Base-by-base conservation (phyloP, 2,797 vertebrate species). In the Gallinago nigripennis region DNA sequence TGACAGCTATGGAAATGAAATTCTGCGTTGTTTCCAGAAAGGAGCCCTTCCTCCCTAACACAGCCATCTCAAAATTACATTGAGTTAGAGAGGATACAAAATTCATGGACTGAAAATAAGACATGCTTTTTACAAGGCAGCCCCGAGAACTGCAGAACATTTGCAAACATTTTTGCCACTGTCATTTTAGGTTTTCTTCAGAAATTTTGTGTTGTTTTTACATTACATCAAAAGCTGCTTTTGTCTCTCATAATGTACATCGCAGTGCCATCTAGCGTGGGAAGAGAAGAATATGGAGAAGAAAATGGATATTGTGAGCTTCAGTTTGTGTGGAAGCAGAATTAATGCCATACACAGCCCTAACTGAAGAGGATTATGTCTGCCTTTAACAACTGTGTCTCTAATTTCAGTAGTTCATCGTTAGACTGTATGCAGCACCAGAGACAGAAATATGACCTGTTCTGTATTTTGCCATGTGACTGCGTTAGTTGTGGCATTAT, bases 191-290 rank as follows among this genome's bases (percentile, higher is more conserved):
- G 19, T 87, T 85, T 65, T 56, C 88, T 73, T 84, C 57, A 41
- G 68, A 76, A 84, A 65, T 39, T 24, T 24, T 9, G 11, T 23
- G 39, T 19, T 83, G 33, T 60, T 90, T 87, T 76, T 25, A n/a
- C n/a, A 31, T 73, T 31, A 1, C 3, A 11, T 2, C 33, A 48
- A 53, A 71, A 76, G 33, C 82, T 63, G 92, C 24, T 84, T 94
- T 43, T 37, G 72, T 60, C 17, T 84, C 86, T 51, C 58, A 86
- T 84, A 87, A 37, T 8, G 75, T 51, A 79, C 96, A 20, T 71
- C 11, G 10, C 81, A 97, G 94, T 95, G 94, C 97, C 97, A 97
- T 96, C 97, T 97, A 94, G 97, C 33, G 97, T 79, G 25, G 65
- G 31, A 35, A 64, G 27, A 41, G 27, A 27, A 37, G 33, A 39